phyloP scores from a whole-genome alignment of 1,140 invertebrate species.

The Ceratina calcarata region DNA sequence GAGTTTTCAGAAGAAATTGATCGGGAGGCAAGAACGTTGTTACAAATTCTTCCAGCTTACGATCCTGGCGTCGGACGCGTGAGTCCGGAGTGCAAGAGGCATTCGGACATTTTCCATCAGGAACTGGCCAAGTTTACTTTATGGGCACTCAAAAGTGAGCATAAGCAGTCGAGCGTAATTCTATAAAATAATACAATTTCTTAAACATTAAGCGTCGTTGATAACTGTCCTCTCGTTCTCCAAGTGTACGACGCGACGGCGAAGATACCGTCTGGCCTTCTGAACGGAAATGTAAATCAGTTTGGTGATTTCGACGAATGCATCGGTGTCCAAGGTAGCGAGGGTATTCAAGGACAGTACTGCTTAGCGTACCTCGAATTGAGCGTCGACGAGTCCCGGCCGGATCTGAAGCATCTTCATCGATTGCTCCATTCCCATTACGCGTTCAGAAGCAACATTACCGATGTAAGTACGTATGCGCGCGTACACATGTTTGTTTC shows the following conservation, averaged over 20 bases:
- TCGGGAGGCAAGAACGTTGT: conserved; percentile 67
- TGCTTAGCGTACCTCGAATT: conserved; percentile 83
- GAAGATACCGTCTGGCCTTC: conserved; percentile 82
- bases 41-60: conserved; percentile 73
- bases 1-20: conserved; percentile 71
- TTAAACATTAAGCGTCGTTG: not conserved
- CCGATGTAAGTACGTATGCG: conserved; percentile 82
- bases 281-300: conserved; percentile 85
- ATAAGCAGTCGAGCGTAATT: not conserved
- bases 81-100: conserved; percentile 76
- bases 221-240: conserved; percentile 25
- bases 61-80: conserved; percentile 72
- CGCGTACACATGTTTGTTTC: not conserved
- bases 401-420: conserved; percentile 80
- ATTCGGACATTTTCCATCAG: conserved; percentile 75
- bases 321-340: conserved; percentile 74
- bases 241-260: conserved; percentile 84
- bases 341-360: conserved; percentile 82
- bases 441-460: conserved; percentile 83
- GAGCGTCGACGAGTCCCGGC: conserved; percentile 77
- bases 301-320: conserved; percentile 85
- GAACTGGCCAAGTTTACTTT: conserved; percentile 78
- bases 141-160: conserved; percentile 82
- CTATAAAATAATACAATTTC: not conserved
- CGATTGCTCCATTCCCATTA: conserved; percentile 83